Evolutionary conservation across 2,888 invertebrate species (phyloP).

Genomic region (Escarpia spicata): DNA sequence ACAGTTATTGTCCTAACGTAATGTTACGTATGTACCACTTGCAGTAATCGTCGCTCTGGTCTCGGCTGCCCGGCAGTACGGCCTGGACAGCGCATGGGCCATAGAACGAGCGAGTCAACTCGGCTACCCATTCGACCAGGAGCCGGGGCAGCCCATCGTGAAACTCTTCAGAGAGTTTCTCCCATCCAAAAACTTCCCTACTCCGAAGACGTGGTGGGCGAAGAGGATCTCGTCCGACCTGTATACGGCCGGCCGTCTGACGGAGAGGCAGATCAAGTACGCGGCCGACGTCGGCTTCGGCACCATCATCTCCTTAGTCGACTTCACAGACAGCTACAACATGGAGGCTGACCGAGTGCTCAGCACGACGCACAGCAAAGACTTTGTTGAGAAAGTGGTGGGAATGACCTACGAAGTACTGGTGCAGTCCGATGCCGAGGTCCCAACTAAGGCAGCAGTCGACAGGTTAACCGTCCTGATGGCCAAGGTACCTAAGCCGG

Average conservation of each 20-base stretch:
- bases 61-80: too few relatives aligned
- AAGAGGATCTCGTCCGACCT: slow-evolving; percentile 54
- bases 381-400: background rate
- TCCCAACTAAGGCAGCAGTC: background rate
- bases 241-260: slow-evolving; percentile 52
- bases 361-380: background rate
- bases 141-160: too few relatives aligned
- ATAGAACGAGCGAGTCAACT: too few relatives aligned
- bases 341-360: background rate
- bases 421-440: background rate
- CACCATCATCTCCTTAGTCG: slow-evolving; percentile 52
- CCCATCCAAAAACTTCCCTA: background rate
- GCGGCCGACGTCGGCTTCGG: slow-evolving; percentile 56
- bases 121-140: too few relatives aligned
- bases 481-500: background rate
- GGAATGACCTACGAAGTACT: background rate
- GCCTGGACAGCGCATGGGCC: too few relatives aligned
- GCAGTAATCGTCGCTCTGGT: too few relatives aligned
- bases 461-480: background rate
- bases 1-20: too few relatives aligned
- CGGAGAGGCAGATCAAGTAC: slow-evolving; percentile 55
- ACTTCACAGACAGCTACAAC: slow-evolving; percentile 36
- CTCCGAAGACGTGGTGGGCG: slow-evolving; percentile 55
- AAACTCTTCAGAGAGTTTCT: too few relatives aligned
- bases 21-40: too few relatives aligned